Base-by-base conservation (phyloP, 2,113 vertebrate genomes). In the Gymnorhina tibicen region DNA sequence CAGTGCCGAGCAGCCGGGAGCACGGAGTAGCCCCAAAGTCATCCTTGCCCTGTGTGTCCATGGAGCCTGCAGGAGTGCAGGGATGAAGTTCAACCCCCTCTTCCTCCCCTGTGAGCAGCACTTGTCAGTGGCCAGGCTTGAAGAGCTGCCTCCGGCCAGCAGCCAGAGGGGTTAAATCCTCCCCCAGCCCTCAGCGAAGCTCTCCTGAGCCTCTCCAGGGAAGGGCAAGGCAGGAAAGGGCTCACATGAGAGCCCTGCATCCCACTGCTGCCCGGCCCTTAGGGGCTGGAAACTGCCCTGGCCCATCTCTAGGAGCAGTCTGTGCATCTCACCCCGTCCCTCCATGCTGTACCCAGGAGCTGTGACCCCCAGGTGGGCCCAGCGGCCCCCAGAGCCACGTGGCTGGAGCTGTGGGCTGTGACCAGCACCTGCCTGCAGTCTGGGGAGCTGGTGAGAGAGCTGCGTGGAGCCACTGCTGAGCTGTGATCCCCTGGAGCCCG, bases 301-400 rank as follows among this genome's bases (percentile, higher is more conserved):
- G 19, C 6, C 19, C 37, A 22, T 53, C 14, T 66, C 55, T 90
- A 73, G 63, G 21, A 73, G 64, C 50, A 87, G 64, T 6, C 11
- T 0, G 0, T 63, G n/a, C n/a, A 46, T 44, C 18, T 81, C 5
- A 1, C 21, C n/a, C 16, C 56, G 15, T 56, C 23, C 8, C 27
- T 76, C 33, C 53, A 8, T 21, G 26, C 67, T 79, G 52, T 10
- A 6, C 20, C 15, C 18, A 11, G 30, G 41, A 75, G 11, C 46
- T 63, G 82, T 4, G 3, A 53, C 39, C 69, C 19, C 19, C 76
- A 79, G 67, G 33, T 1, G 2, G 49, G 44, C 53, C 50, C 66
- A 82, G 41, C 60, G 46, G 3, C 10, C 20, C 46, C 16, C 33
- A 44, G 42, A 84, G 49, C 63, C 49, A 62, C 42, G 14, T 69